Base-by-base conservation (phyloP, 2,797 vertebrate genomes). In the Anomalospiza imberbis region DNA sequence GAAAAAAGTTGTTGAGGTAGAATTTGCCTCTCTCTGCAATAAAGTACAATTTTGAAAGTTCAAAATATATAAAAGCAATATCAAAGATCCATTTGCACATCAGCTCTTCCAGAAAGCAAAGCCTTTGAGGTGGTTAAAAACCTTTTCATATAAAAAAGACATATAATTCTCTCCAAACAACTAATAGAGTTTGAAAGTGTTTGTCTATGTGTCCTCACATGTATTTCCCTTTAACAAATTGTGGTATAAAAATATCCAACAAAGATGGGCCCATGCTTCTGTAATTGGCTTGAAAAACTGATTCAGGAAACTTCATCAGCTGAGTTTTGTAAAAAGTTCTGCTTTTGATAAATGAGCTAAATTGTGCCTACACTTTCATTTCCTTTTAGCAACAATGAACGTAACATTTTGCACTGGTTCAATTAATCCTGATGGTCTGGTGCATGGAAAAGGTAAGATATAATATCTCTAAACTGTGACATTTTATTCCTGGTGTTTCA, bases 401-500 rank as follows among this genome's bases (percentile, higher is more conserved):
- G 50, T 66, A 16, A 88, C 34, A 13, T 77, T 87, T 88, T 89
- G 53, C 38, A 42, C 36, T 76, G 32, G 9, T 50, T 82, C 71
- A 80, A 32, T 75, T 84, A 65, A 89, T 89, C 88, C 74, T 87
- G 57, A 50, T 2, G 2, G 19, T 44, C 40, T 47, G 57, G 48
- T 58, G 38, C 12, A 48, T 14, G 17, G 50, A 80, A 88, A 40
- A 71, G 28, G 45, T 62, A 71, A 93, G 60, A 87, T 14, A 47
- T 1, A 57, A 51, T 47, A 66, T 65, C 63, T 83, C 61, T 63
- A 50, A 92, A 83, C 71, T 28, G 34, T 57, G 57, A 78, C 29
- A 76, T 61, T 96, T 86, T 68, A 71, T 91, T 66, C 32, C 32
- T 55, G 32, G 15, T 74, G 29, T 95, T 96, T 85, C 70, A 53